These are phyloP conservation scores for Beris chalybata DNA, from an alignment of 2,888 invertebrate species.

Conservation along the genomic window DNA sequence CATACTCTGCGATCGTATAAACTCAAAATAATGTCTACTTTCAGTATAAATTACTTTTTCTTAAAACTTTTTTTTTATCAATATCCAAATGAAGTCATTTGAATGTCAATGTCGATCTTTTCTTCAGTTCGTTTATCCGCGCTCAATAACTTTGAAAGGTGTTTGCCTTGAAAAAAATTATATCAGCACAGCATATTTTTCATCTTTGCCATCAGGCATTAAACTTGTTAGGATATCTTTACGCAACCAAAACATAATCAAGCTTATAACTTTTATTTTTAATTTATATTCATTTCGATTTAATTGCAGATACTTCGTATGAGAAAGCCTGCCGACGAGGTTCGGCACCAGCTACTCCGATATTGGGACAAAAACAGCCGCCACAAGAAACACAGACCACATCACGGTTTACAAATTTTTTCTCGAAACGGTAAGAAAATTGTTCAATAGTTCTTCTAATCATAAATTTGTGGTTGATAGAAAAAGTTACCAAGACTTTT, in stretches of 20 bases:
- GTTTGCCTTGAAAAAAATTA: constrained; percentile 19
- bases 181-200: too few relatives aligned
- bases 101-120: constrained; percentile 29
- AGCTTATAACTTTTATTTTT: too few relatives aligned
- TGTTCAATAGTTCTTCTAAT: too few relatives aligned
- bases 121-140: background rate
- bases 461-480: too few relatives aligned
- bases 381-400: constrained; percentile 64
- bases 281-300: background rate
- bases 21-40: constrained; percentile 24
- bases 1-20: background rate
- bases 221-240: too few relatives aligned
- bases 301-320: constrained; percentile 79
- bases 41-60: too few relatives aligned
- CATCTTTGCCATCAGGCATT: background rate
- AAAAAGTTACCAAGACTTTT: too few relatives aligned
- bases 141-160: constrained; percentile 18
- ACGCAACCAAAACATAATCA: too few relatives aligned
- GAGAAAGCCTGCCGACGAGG: constrained; percentile 86
- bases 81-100: constrained; percentile 20
- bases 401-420: constrained; percentile 77
- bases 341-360: constrained; percentile 81
- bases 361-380: constrained; percentile 64
- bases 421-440: constrained; percentile 56
- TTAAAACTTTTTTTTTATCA: too few relatives aligned